phyloP scores from a whole-genome alignment of 2,888 invertebrate species.

The Cremastinae sp. region DNA sequence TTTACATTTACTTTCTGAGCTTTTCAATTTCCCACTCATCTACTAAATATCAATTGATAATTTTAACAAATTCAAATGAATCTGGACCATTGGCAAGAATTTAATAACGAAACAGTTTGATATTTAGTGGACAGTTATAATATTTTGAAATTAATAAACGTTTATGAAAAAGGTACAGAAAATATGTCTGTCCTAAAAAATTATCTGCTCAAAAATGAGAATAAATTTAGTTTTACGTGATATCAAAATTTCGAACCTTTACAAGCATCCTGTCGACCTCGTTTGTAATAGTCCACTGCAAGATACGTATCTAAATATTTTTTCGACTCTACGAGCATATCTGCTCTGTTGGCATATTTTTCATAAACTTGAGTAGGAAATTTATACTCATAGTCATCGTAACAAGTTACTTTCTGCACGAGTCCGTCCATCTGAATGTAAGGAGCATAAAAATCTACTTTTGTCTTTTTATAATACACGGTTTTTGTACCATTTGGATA shows the following conservation, averaged over 20 bases:
- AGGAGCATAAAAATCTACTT: constrained; percentile 89
- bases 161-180: too few species aligned
- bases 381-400: constrained; percentile 83
- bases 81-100: too few species aligned
- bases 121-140: too few species aligned
- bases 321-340: constrained; percentile 83
- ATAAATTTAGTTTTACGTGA: too few species aligned
- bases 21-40: too few species aligned
- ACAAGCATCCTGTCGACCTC: constrained; percentile 86
- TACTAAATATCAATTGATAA: too few species aligned
- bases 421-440: constrained; percentile 89
- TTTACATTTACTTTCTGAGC: too few species aligned
- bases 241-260: constrained; percentile 83
- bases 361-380: constrained; percentile 74
- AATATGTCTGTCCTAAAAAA: too few species aligned
- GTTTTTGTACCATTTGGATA: constrained; percentile 88
- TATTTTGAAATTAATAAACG: too few species aligned
- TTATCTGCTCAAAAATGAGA: too few species aligned
- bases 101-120: too few species aligned
- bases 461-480: constrained; percentile 87
- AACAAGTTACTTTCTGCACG: constrained; percentile 84
- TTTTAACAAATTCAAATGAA: too few species aligned
- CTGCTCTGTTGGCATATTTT: constrained; percentile 82
- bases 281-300: constrained; percentile 83
- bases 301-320: constrained; percentile 82